These are phyloP conservation scores for Cavia porcellus DNA, from an alignment of 2,113 vertebrate genomes.

Conservation along the genomic window DNA sequence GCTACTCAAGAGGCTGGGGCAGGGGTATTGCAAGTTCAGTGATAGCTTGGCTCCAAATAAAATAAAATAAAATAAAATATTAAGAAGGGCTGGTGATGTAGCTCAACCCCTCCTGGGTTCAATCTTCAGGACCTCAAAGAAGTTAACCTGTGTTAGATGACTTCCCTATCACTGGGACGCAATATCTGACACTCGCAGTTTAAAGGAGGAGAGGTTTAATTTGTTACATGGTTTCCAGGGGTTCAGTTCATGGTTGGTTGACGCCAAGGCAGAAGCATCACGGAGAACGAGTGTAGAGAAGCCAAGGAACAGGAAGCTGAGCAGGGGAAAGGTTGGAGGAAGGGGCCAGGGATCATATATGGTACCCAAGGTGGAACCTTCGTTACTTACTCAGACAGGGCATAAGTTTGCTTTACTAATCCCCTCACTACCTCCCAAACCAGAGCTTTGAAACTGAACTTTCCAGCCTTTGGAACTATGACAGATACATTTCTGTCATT, in stretches of 20 bases:
- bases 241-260: not conserved
- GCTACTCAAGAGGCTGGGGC: not conserved
- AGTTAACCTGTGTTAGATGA: not conserved
- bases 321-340: not conserved
- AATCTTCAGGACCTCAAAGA: not conserved
- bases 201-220: not conserved
- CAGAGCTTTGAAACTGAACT: not conserved
- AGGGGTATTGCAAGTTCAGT: not conserved
- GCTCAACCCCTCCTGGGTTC: not conserved
- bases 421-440: not conserved
- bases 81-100: not conserved
- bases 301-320: not conserved
- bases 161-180: not conserved
- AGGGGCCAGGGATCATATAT: not conserved
- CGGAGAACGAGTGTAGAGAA: not conserved
- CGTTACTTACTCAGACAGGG: not conserved
- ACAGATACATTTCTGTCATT: not conserved
- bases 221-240: not conserved
- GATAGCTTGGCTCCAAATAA: not conserved
- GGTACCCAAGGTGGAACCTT: not conserved
- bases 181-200: not conserved
- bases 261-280: not conserved
- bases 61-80: not conserved
- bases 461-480: not conserved
- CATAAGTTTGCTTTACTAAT: not conserved